Base-by-base conservation (phyloP, 2,113 vertebrate species). In the Mesoclemmys tuberculata region DNA sequence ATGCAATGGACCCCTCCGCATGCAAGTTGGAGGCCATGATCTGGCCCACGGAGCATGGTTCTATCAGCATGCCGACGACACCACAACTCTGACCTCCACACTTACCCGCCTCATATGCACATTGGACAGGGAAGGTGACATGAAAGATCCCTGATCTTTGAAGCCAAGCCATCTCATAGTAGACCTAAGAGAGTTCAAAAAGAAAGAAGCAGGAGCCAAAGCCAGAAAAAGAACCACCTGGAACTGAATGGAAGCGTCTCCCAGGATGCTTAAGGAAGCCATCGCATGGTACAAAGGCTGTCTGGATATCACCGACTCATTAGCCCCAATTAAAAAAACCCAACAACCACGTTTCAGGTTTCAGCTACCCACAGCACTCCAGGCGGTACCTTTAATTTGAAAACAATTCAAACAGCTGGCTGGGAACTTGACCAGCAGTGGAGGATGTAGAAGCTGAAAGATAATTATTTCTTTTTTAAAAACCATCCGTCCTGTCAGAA, bases 321-420 rank as follows among this genome's bases (percentile, higher is more conserved):
- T 96, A 96, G 71, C 46, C 79, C 31, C 89, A 92, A 61, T 51
- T 71, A 78, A 93, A 75, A 81, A 94, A 16, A 58, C n/a, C n/a
- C 48, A 48, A 87, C 14, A 4, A 56, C 18, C 71, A 54, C 86
- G 89, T 91, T 93, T 83, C 35, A 86, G 68, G 12, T 89, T 93
- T 91, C 83, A 74, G 22, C 78, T 92, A 89, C 82, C 86, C 90
- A 94, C 71, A 86, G 89, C 90, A 93, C 87, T 98, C 96, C 51
- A 64, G 26, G 71, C 85, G 52, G n/a, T 71, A 85, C 74, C 26
- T 26, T 82, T 94, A 92, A 94, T 97, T 96, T 91, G 94, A 91
- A 95, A 95, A 89, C 95, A 97, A 90, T 96, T 96, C 95, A 94
- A 97, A 94, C 96, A 97, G 97, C 75, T 96, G 96, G 84, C 29